phyloP scores from a whole-genome alignment of 2,888 invertebrate genomes.

The Apamea monoglypha region DNA sequence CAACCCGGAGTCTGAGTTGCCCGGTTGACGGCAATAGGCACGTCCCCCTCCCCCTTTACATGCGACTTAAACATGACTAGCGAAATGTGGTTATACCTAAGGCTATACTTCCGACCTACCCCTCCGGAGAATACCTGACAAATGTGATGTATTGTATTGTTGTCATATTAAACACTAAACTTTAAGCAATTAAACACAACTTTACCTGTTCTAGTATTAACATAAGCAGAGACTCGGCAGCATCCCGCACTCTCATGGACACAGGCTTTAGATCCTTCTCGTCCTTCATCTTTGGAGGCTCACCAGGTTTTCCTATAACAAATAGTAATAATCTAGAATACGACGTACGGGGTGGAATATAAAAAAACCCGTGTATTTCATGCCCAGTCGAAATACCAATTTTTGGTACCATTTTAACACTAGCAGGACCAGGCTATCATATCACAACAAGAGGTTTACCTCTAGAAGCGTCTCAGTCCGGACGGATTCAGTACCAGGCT shows the following conservation, averaged over 20 bases:
- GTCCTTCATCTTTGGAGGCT: slow-evolving; percentile 97
- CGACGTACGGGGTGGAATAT: too few relatives aligned
- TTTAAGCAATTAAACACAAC: neutral
- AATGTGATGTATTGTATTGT: neutral
- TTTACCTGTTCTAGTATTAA: slow-evolving; percentile 96
- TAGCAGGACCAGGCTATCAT: neutral
- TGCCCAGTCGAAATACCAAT: neutral
- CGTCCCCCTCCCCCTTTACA: neutral
- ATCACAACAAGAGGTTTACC: neutral
- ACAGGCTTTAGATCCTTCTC: slow-evolving; percentile 99
- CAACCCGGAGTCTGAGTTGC: too few relatives aligned
- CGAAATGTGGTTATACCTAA: neutral
- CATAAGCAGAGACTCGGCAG: slow-evolving; percentile 98
- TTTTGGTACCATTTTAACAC: neutral
- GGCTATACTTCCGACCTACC: neutral
- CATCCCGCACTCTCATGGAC: slow-evolving; percentile 99
- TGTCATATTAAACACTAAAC: neutral
- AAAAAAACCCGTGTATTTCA: neutral
- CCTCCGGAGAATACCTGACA: neutral
- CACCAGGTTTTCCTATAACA: slow-evolving; percentile 93
- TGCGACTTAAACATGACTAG: neutral
- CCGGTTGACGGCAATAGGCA: too few relatives aligned
- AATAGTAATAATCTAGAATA: neutral
- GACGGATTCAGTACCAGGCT: neutral
- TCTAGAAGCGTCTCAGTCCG: neutral